Evolutionary conservation across 1,140 invertebrate species (phyloP).

Genomic region (Dufourea novaeangliae): DNA sequence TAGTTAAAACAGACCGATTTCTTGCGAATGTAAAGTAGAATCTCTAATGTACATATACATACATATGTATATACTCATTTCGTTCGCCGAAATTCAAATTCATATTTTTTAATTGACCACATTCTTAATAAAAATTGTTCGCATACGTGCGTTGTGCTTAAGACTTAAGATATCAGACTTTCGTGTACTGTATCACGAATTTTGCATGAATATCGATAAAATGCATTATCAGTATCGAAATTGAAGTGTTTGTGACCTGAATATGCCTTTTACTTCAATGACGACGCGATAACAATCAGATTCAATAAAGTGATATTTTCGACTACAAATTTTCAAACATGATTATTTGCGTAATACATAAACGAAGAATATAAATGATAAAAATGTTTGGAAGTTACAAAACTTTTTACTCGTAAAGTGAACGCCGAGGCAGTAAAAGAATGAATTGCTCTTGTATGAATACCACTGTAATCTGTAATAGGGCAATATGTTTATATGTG

Average conservation of each 20-base stretch:
- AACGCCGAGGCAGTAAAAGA: conserved; percentile 11
- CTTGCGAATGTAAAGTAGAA: background rate
- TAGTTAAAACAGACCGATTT: background rate
- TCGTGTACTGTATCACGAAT: background rate
- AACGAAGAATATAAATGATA: background rate
- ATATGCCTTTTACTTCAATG: background rate
- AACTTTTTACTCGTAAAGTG: background rate
- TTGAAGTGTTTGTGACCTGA: background rate
- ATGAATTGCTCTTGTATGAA: background rate
- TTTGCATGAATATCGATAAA: background rate
- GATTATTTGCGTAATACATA: background rate
- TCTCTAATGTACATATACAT: background rate
- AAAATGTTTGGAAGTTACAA: background rate
- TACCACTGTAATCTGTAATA: conserved; percentile 11
- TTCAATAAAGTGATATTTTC: background rate
- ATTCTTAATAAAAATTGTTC: no score
- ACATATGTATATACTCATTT: background rate
- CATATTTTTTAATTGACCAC: background rate
- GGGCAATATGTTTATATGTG: no score
- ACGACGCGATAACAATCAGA: background rate
- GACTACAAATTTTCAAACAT: background rate
- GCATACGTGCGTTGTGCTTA: background rate
- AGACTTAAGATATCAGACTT: background rate
- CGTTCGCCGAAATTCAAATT: background rate
- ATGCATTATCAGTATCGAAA: background rate